Evolutionary conservation across 2,888 invertebrate genomes (phyloP), one percentile per base, ranked within the genome.

Genomic region (Flexamia atlantica): DNA sequence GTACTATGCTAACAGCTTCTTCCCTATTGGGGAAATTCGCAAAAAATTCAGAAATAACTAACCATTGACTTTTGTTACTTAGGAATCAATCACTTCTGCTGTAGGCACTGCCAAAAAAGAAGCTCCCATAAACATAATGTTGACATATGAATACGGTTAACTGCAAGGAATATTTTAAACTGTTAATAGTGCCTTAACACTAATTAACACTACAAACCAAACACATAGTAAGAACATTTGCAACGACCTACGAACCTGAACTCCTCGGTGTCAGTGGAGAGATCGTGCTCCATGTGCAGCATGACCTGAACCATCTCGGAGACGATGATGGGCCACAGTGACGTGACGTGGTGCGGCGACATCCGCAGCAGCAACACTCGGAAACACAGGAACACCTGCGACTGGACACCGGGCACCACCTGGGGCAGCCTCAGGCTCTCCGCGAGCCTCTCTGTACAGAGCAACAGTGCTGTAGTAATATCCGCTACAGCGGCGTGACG

Each of bases 261-360:
- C 88, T 96, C 95, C 87, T 96, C 96, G 10, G 93, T 93, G 87
- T 95, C 95, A 0, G 94, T 93, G 60, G 93, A 93, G 74, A 97
- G 90, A 89, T 97, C 96, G 89, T 96, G 95, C 89, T 97, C 97
- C 88, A 97, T 95, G 88, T 96, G 95, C 82, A 97, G 90, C 88
- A 97, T 95, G 0, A 97, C 96, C 90, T 97, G 96, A 84, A 97
- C 95, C 93, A 97, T 93, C 92, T 98, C 97, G 76, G 96, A 96
- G 87, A 98, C 95, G 88, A 98, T 96, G 76, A 96, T 95, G 9
- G 97, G 97, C 98, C 98, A 98, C 82, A 98, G 91, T 0, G 97
- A 96, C 17, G 96, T 96, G 10, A 98, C 94, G 88, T 96, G 95
- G 87, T 95, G 93, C 0, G 96, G 95, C 0, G 97, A 96, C 93